Conservation (phyloP, 2,797 vertebrate species). For the Eurystomus glaucurus region DNA sequence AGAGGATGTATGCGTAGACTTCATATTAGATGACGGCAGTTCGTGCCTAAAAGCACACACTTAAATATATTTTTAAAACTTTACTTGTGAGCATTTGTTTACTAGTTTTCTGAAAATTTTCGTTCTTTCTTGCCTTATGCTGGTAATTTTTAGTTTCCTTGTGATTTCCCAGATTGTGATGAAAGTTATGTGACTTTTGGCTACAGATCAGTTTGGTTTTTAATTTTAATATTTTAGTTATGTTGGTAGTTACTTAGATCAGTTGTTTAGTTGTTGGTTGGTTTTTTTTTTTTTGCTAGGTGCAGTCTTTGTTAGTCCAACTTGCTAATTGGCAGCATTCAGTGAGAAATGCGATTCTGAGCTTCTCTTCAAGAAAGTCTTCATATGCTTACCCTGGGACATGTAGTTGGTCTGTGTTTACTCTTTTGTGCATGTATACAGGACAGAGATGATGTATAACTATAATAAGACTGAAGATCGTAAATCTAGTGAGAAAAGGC, state of each 20-base stretch:
- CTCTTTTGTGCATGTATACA: background rate
- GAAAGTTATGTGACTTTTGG: background rate
- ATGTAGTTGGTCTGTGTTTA: background rate
- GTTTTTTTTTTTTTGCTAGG: background rate
- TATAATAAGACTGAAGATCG: background rate
- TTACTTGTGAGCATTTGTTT: background rate
- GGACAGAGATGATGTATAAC: background rate
- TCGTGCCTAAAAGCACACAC: accelerated
- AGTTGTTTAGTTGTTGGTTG: background rate
- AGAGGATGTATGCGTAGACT: accelerated
- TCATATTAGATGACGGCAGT: background rate
- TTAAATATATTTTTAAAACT: background rate
- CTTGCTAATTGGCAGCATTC: background rate
- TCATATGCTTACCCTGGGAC: background rate
- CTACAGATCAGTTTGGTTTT: background rate
- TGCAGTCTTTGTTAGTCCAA: background rate
- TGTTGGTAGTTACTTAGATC: background rate
- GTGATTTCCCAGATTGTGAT: background rate
- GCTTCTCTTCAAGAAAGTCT: background rate
- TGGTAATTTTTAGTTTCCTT: background rate
- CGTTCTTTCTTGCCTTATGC: background rate
- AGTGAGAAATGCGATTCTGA: background rate
- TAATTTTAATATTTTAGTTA: background rate
- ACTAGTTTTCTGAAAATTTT: background rate
- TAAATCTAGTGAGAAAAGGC: background rate